A percentile compares a stretch with the other conserved stretches of the same genome.
Evolutionary conservation across 1,140 invertebrate genomes (phyloP).

Genomic region (Macrobrachium nipponense): DNA sequence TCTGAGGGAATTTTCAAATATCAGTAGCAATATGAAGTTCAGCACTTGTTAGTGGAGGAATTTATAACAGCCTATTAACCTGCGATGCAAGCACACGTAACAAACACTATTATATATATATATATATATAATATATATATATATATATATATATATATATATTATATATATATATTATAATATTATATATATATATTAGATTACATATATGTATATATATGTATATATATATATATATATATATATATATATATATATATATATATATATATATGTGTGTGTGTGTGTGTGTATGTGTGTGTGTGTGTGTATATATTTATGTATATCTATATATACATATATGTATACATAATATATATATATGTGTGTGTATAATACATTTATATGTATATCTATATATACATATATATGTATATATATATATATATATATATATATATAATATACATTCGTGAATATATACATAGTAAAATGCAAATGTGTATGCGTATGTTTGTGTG

Average conservation of each 20-base stretch:
- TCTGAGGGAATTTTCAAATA: too few species aligned
- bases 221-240: constrained; percentile 17
- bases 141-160: constrained; percentile 33
- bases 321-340: not conserved
- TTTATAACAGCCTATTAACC: too few species aligned
- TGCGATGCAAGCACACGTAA: too few species aligned
- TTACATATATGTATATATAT: too few species aligned
- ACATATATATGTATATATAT: not conserved
- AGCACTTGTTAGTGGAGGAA: too few species aligned
- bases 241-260: constrained; percentile 34
- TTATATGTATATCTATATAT: not conserved
- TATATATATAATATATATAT: constrained; percentile 12
- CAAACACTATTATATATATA: constrained; percentile 24
- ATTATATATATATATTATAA: constrained; percentile 26
- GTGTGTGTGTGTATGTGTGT: constrained; percentile 19
- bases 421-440: not conserved
- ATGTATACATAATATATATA: constrained; percentile 9
- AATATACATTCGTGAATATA: not conserved
- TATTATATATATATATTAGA: constrained; percentile 30
- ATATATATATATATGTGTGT: not conserved
- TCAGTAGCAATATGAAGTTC: too few species aligned
- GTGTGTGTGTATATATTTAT: not conserved
- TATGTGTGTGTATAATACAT: not conserved
- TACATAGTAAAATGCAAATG: not conserved
- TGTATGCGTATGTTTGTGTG: not conserved